These are phyloP conservation scores for Drosophila histrio DNA, from an alignment of 2,888 invertebrate genomes.

Conservation along the genomic window DNA sequence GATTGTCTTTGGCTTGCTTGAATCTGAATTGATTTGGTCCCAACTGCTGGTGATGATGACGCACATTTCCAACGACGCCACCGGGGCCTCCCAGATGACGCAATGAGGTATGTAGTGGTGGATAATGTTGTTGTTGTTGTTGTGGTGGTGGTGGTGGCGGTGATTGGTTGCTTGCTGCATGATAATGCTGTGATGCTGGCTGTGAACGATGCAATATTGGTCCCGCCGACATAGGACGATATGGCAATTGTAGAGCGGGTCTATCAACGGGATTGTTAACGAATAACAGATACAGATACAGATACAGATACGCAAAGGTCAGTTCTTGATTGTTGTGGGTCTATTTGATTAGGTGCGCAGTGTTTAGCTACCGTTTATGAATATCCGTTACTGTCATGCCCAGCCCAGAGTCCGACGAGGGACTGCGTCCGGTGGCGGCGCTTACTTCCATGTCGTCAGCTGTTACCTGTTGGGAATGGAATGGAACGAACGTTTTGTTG, in stretches of 20 bases:
- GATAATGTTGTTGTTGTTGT: slow-evolving; percentile 48
- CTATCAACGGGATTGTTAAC: slow-evolving; percentile 62
- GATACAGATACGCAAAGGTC: slow-evolving; percentile 45
- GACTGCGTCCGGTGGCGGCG: slow-evolving; percentile 89
- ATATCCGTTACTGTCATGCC: slow-evolving; percentile 94
- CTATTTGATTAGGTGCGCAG: slow-evolving; percentile 41
- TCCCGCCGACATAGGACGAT: slow-evolving; percentile 84
- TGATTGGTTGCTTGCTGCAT: slow-evolving; percentile 58
- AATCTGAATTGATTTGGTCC: slow-evolving; percentile 71
- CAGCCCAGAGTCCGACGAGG: slow-evolving; percentile 97
- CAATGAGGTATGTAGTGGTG: slow-evolving; percentile 77
- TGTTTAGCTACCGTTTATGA: slow-evolving; percentile 87
- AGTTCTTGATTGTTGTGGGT: slow-evolving; percentile 45
- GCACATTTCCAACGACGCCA: slow-evolving; percentile 53
- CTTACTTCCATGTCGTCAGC: slow-evolving; percentile 84
- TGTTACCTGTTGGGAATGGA: slow-evolving; percentile 82
- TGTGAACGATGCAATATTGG: slow-evolving; percentile 84
- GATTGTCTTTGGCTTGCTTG: slow-evolving; percentile 79
- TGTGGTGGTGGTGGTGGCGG: slow-evolving; percentile 31
- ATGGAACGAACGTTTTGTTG: slow-evolving; percentile 74
- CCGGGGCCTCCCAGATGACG: slow-evolving; percentile 82
- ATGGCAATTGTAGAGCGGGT: slow-evolving; percentile 83
- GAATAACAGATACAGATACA: slow-evolving; percentile 36
- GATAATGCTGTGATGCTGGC: slow-evolving; percentile 66
- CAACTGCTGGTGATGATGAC: slow-evolving; percentile 57